phyloP scores from a whole-genome alignment of 1,140 invertebrate species.

The Tribolium castaneum region DNA sequence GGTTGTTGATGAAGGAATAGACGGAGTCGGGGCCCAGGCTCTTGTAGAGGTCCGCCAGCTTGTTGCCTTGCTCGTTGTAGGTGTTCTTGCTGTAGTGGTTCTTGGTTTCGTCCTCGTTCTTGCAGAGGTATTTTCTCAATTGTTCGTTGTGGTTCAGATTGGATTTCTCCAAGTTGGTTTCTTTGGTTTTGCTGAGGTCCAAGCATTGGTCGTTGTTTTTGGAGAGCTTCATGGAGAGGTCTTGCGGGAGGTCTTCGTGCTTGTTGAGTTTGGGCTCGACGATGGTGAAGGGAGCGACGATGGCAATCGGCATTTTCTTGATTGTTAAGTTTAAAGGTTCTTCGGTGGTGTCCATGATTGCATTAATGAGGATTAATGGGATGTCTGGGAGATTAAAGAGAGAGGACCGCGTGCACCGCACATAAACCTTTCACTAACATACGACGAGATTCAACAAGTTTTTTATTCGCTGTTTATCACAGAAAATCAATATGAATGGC shows the following conservation, averaged over 20 bases:
- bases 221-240: conserved; percentile 55
- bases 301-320: conserved; percentile 66
- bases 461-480: conserved; percentile 64
- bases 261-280: conserved; percentile 47
- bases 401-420: conserved; percentile 38
- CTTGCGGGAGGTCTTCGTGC: conserved; percentile 53
- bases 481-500: conserved; percentile 65
- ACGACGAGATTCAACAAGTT: conserved; percentile 64
- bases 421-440: conserved; percentile 54
- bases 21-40: conserved; percentile 56
- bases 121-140: conserved; percentile 55
- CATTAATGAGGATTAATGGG: conserved; percentile 59
- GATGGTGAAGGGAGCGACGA: conserved; percentile 56
- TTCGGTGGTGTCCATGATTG: conserved; percentile 56
- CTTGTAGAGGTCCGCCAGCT: conserved; percentile 36
- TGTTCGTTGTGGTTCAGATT: conserved; percentile 52
- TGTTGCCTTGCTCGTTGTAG: conserved; percentile 45
- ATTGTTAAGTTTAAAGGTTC: conserved; percentile 65
- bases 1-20: conserved; percentile 62
- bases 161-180: conserved; percentile 45
- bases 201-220: conserved; percentile 50
- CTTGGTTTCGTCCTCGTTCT: conserved; percentile 46
- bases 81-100: conserved; percentile 55
- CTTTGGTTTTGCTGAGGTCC: conserved; percentile 52
- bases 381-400: conserved; percentile 51